Evolutionary conservation across 2,888 invertebrate genomes (phyloP).

Genomic region (Altica lythri): DNA sequence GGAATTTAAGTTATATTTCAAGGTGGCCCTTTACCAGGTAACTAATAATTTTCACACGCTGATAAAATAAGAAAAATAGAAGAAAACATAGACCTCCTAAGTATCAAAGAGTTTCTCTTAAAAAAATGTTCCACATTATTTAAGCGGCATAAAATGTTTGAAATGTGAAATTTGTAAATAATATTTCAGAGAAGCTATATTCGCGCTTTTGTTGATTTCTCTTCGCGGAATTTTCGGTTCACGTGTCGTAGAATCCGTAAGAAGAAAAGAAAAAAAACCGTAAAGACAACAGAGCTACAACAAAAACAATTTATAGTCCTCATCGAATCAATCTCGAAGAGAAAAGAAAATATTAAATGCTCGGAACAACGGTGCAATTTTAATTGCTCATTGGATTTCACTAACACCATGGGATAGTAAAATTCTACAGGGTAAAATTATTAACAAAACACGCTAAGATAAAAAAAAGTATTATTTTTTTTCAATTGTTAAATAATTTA

Average conservation of each 20-base stretch:
- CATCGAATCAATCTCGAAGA: conserved; percentile 37
- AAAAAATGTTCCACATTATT: not conserved
- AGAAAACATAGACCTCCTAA: too few relatives aligned
- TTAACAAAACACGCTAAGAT: too few relatives aligned
- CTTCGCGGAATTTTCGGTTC: conserved; percentile 14
- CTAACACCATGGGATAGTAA: too few relatives aligned
- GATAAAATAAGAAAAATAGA: too few relatives aligned
- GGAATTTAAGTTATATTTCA: too few relatives aligned
- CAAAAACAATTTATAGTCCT: conserved; percentile 40
- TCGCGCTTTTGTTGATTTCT: conserved; percentile 14
- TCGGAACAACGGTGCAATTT: conserved; percentile 1
- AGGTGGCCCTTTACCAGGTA: too few relatives aligned
- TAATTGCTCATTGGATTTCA: not conserved
- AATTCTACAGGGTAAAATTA: too few relatives aligned
- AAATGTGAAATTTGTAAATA: not conserved
- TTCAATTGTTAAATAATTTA: too few relatives aligned
- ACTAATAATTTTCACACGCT: too few relatives aligned
- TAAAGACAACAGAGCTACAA: conserved; percentile 11
- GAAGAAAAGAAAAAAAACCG: not conserved
- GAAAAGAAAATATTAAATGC: too few relatives aligned
- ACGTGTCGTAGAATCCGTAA: conserved; percentile 9
- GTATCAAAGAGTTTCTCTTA: too few relatives aligned
- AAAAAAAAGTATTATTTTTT: too few relatives aligned
- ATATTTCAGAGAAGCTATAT: conserved; percentile 25
- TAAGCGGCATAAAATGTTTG: not conserved